Base-by-base conservation (phyloP, 2,113 vertebrate genomes). In the Colinus virginianus region DNA sequence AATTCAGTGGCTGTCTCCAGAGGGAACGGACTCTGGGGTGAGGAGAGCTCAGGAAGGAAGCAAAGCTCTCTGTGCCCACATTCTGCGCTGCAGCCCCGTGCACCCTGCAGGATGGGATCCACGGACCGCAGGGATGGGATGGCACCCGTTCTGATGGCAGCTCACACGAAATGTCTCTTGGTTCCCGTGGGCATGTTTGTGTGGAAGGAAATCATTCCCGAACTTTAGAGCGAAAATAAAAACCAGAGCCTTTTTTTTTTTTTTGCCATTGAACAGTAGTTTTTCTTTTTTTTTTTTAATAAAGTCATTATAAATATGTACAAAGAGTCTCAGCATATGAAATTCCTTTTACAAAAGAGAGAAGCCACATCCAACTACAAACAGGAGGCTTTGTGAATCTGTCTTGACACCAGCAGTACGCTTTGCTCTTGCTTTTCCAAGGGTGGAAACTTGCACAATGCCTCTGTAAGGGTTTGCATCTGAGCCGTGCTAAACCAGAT, bases 291-390 rank as follows among this genome's bases (percentile, higher is more conserved):
- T 36, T 95, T 97, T 97, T 97, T 98, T 98, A 98, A 97, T 98
- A 98, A 98, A 98, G 97, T 96, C 96, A 94, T 97, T 97, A 98
- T 96, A 98, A 98, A 98, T 98, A 98, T 98, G 98, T 98, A 98
- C 97, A 98, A 98, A 98, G 98, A 90, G 87, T 97, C 94, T 97
- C 96, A 97, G 95, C 95, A 95, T 98, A 98, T 80, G 97, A 98
- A 98, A 98, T 96, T 95, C 96, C 94, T 97, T 97, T 98, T 98
- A 98, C 97, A 97, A 98, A 98, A 98, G 93, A 96, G 94, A 94
- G 94, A 94, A 95, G 85, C 94, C 96, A 91, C 93, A 53, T 95
- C 90, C 76, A 94, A 53, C 75, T 84, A 32, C 38, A 90, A 78
- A 9, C 48, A 6, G 80, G 90, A 93, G 79, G 79, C 84, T 77